Evolutionary conservation across 2,797 vertebrate species (phyloP), one percentile per base, ranked within the genome.

Genomic region (Fistularia tabacaria): DNA sequence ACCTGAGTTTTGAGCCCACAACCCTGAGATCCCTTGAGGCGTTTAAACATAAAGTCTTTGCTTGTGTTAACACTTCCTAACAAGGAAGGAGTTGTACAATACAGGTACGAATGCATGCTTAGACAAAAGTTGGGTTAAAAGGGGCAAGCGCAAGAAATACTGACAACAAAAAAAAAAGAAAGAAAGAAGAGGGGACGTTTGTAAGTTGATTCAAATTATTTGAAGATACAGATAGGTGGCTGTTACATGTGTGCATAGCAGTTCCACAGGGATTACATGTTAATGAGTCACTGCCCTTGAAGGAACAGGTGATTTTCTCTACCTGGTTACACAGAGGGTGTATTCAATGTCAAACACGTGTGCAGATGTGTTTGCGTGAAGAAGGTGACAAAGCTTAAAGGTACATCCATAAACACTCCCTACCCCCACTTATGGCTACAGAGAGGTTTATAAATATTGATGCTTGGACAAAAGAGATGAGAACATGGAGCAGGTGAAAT

Each of bases 1-100:
- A 84, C 80, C 85, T 84, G 81, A 83, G 74, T 73, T 71, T 59
- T 59, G 51, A 37, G 54, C 76, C 62, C 12, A 46, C 55, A 80
- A 84, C 80, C 72, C 51, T 38, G 1, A 43, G 41, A 38, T 15
- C 51, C 75, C 72, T 63, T 40, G 60, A 25, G 1, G 54, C 53
- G 38, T 53, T 60, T 57, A 52, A 25, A 56, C 49, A 1, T 62
- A 8, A 11, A 25, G 39, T n/a, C n/a, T n/a, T n/a, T n/a, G n/a
- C n/a, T n/a, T n/a, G n/a, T n/a, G n/a, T 40, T 40, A 40, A 10
- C 39, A 40, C 39, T 10, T 25, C 25, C 25, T 25, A 25, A 25
- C 25, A 25, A 25, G 25, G 25, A 25, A 25, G 25, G 25, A 25
- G 25, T 25, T 25, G 25, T 25, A 25, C 25, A 25, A 25, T 25